Evolutionary conservation across 1,140 invertebrate genomes (phyloP).

Genomic region (Brachionus sp.): DNA sequence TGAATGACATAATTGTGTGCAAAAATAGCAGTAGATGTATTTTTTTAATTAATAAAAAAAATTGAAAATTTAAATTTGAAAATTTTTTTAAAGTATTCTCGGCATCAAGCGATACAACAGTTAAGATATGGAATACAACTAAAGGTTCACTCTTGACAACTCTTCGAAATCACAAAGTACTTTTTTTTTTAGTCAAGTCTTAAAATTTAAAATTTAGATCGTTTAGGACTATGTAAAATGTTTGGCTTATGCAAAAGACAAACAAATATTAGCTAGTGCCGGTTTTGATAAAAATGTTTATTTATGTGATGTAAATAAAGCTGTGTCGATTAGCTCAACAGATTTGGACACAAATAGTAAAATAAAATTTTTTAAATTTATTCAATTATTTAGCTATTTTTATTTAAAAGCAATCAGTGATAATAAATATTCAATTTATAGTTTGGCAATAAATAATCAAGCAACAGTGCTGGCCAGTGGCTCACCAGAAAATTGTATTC

Average conservation of each 20-base stretch:
- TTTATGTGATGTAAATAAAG: conserved; percentile 96
- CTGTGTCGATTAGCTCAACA: conserved; percentile 91
- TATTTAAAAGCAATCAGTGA: conserved; percentile 87
- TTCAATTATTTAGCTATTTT: no score
- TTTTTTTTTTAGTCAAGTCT: neutral
- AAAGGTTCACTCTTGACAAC: conserved; percentile 78
- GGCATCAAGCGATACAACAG: conserved; percentile 96
- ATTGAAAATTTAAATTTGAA: conserved; percentile 45
- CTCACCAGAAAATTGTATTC: conserved; percentile 81
- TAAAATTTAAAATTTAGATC: neutral
- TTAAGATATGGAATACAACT: conserved; percentile 99
- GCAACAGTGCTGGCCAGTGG: conserved; percentile 94
- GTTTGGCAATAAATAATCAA: conserved; percentile 92
- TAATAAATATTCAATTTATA: conserved; percentile 97
- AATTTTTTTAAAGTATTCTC: conserved; percentile 79
- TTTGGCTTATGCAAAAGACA: conserved; percentile 94
- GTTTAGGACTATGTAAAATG: conserved; percentile 89
- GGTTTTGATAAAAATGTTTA: conserved; percentile 95
- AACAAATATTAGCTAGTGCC: conserved; percentile 92
- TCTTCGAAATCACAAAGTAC: conserved; percentile 84
- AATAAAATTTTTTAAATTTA: neutral
- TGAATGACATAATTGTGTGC: conserved; percentile 96
- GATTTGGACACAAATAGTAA: conserved; percentile 98
- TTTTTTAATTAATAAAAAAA: neutral
- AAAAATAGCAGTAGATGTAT: conserved; percentile 88